phyloP scores from a whole-genome alignment of 1,140 invertebrate genomes.

The Achroia grisella region DNA sequence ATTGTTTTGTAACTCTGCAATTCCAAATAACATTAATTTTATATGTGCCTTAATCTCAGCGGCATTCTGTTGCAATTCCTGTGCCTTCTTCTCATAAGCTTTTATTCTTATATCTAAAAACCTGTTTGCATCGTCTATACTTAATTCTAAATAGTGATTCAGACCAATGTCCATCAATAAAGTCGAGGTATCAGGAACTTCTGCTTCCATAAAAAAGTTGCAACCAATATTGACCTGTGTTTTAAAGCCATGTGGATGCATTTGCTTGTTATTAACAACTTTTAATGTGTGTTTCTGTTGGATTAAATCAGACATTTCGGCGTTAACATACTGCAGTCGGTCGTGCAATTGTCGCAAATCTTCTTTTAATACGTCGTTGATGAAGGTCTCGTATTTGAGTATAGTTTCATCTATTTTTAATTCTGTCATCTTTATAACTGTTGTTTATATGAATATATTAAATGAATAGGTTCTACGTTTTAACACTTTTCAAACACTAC shows the following conservation, averaged over 20 bases:
- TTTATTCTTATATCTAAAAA: constrained; percentile 82
- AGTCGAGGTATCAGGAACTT: constrained; percentile 78
- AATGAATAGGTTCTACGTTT: too few species aligned
- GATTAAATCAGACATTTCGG: constrained; percentile 82
- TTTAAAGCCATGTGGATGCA: constrained; percentile 78
- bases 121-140: constrained; percentile 78
- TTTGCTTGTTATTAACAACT: constrained; percentile 72
- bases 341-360: constrained; percentile 76
- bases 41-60: constrained; percentile 85
- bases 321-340: constrained; percentile 76
- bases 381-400: constrained; percentile 58
- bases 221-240: constrained; percentile 87
- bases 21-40: constrained; percentile 81
- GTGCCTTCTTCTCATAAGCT: constrained; percentile 76
- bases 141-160: constrained; percentile 84
- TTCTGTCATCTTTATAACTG: constrained; percentile 26
- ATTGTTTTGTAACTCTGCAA: constrained; percentile 73
- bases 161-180: constrained; percentile 85
- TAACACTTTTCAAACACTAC: too few species aligned
- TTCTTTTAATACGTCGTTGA: constrained; percentile 80
- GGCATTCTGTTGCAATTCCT: constrained; percentile 78
- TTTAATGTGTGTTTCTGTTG: constrained; percentile 80
- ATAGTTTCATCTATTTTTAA: constrained; percentile 31
- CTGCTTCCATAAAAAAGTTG: constrained; percentile 83
- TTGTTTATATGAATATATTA: too few species aligned